These are phyloP conservation scores for Panopea generosa DNA, from an alignment of 2,888 invertebrate genomes.

Conservation along the genomic window DNA sequence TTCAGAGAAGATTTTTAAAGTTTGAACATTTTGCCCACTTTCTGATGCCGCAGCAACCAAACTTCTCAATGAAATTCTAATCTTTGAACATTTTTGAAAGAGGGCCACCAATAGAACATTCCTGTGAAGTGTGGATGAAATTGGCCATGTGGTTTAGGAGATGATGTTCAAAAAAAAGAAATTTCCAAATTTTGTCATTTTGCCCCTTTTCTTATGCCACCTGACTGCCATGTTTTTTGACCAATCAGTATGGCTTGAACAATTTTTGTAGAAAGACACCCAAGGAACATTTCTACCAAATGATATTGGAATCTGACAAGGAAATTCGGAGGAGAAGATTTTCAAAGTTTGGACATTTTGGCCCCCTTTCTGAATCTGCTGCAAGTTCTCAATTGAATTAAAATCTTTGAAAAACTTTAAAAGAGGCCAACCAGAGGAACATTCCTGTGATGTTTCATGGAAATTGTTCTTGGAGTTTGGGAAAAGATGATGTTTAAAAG, in stretches of 20 bases:
- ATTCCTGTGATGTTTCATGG: too few species aligned
- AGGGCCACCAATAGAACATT: too few species aligned
- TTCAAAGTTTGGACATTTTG: slow-evolving; percentile 12
- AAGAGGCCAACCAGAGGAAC: too few species aligned
- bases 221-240: slow-evolving; percentile 3
- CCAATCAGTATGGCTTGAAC: slow-evolving; percentile 9
- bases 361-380: slow-evolving; percentile 1
- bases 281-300: slow-evolving; percentile 12
- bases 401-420: slow-evolving; percentile 4
- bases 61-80: background rate
- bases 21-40: slow-evolving; percentile 1
- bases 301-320: slow-evolving; percentile 1
- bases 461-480: too few species aligned
- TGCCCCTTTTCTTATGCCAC: slow-evolving; percentile 4
- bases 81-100: background rate
- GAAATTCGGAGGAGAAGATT: slow-evolving; percentile 13
- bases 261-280: slow-evolving; percentile 2
- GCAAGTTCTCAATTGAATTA: slow-evolving; percentile 3
- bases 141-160: too few species aligned
- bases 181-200: slow-evolving; percentile 2
- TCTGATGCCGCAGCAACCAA: slow-evolving; percentile 1
- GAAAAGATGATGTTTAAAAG: too few species aligned
- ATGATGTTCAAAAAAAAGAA: background rate
- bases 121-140: too few species aligned
- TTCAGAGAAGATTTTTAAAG: slow-evolving; percentile 13